phyloP scores from a whole-genome alignment of 2,797 vertebrate genomes.

The Pelobates cultripes region DNA sequence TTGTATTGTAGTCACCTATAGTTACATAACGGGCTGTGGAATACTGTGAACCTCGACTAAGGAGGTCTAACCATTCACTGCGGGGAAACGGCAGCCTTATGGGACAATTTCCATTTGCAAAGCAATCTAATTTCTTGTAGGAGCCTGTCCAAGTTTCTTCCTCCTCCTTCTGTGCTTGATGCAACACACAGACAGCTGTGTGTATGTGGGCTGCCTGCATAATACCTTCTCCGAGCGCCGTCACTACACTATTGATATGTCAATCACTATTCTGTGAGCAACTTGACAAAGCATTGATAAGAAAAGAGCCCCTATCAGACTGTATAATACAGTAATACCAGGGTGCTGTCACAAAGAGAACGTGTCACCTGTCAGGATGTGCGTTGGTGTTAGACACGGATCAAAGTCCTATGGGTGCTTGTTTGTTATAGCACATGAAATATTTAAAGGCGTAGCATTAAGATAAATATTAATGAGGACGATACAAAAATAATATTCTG shows the following conservation, averaged over 20 bases:
- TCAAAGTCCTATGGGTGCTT: conserved; percentile 29
- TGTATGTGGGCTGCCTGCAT: conserved; percentile 21
- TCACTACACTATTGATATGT: conserved; percentile 39
- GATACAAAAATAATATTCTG: background rate
- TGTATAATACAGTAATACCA: conserved; percentile 17
- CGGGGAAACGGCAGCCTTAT: conserved; percentile 11
- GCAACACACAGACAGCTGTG: background rate
- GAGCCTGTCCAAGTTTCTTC: background rate
- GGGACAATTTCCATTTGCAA: conserved; percentile 12
- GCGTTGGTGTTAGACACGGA: conserved; percentile 33
- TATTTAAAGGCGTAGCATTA: conserved; percentile 3
- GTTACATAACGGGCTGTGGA: background rate
- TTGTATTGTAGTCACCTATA: background rate
- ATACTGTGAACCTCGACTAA: background rate
- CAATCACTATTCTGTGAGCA: conserved; percentile 31
- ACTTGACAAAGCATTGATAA: conserved; percentile 38
- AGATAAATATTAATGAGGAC: background rate
- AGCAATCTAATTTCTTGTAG: conserved; percentile 6
- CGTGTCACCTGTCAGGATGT: conserved; percentile 42
- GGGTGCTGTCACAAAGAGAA: conserved; percentile 12
- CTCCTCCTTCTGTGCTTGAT: conserved; percentile 32
- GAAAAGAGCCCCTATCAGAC: conserved; percentile 32
- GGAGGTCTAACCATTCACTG: background rate
- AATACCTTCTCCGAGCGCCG: conserved; percentile 8
- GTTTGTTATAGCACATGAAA: conserved; percentile 9